These are phyloP conservation scores for Escarpia spicata DNA, from an alignment of 2,888 invertebrate species.

Conservation along the genomic window DNA sequence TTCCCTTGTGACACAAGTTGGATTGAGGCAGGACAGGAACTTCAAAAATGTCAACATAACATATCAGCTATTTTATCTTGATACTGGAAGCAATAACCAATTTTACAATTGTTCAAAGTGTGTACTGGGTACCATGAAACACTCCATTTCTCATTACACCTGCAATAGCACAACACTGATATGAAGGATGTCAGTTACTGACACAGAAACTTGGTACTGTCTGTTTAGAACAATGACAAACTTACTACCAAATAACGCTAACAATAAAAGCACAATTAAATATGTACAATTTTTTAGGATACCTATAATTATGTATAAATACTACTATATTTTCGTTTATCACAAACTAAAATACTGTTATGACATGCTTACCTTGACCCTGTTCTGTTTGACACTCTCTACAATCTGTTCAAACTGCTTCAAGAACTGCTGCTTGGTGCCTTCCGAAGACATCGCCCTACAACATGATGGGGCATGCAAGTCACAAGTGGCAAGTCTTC, in stretches of 20 bases:
- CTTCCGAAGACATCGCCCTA: conserved; percentile 84
- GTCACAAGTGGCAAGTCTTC: conserved; percentile 23
- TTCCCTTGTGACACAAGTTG: too few relatives aligned
- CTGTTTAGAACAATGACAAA: too few relatives aligned
- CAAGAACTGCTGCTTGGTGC: conserved; percentile 87
- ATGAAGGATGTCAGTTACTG: neutral
- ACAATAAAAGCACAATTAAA: too few relatives aligned
- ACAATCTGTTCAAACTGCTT: conserved; percentile 90
- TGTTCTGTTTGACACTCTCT: conserved; percentile 87
- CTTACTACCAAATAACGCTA: too few relatives aligned
- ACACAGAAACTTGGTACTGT: neutral
- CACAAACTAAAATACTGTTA: neutral
- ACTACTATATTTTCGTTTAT: neutral
- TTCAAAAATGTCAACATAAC: neutral
- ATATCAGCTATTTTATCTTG: neutral
- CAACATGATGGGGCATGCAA: conserved; percentile 26
- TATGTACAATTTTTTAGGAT: neutral
- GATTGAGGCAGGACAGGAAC: neutral
- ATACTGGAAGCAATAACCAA: neutral
- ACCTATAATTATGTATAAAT: neutral
- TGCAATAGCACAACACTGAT: neutral
- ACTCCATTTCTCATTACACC: neutral
- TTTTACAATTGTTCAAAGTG: too few relatives aligned
- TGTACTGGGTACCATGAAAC: too few relatives aligned
- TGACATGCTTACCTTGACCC: conserved; percentile 74